Evolutionary conservation across 2,113 vertebrate genomes (phyloP).

Genomic region (Hipposideros armiger): DNA sequence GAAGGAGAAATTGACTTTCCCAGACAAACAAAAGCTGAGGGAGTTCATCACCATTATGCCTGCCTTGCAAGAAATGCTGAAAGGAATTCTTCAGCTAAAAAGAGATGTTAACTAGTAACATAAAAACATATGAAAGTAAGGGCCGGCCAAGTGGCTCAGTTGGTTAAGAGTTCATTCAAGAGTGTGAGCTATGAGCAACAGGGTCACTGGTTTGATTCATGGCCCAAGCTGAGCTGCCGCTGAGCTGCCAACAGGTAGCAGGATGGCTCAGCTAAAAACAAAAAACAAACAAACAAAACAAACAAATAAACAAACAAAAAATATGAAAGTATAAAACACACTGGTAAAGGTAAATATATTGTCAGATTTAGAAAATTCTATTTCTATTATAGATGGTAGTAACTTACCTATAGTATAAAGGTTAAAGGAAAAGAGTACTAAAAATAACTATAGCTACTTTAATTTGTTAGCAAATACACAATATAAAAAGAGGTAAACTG

Average conservation of each 20-base stretch:
- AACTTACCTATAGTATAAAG: background rate
- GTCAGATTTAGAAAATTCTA: background rate
- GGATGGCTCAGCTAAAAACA: too few species aligned
- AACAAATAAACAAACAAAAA: background rate
- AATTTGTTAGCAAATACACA: background rate
- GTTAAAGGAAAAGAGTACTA: background rate
- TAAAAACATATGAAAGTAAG: background rate
- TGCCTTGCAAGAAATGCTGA: background rate
- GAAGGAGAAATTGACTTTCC: background rate
- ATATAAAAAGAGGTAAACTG: background rate
- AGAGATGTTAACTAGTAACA: background rate
- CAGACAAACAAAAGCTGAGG: background rate
- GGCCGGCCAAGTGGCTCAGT: too few species aligned
- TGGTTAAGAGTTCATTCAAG: too few species aligned
- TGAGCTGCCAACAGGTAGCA: too few species aligned
- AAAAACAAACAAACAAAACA: too few species aligned
- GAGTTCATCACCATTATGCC: background rate
- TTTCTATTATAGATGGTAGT: background rate
- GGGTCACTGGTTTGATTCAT: too few species aligned
- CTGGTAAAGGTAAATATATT: background rate
- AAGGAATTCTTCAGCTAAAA: background rate
- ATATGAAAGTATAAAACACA: background rate
- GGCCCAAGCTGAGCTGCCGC: too few species aligned
- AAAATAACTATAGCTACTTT: background rate
- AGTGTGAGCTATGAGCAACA: too few species aligned